These are phyloP conservation scores for Hyla sarda DNA, from an alignment of 2,113 vertebrate genomes.

Conservation along the genomic window DNA sequence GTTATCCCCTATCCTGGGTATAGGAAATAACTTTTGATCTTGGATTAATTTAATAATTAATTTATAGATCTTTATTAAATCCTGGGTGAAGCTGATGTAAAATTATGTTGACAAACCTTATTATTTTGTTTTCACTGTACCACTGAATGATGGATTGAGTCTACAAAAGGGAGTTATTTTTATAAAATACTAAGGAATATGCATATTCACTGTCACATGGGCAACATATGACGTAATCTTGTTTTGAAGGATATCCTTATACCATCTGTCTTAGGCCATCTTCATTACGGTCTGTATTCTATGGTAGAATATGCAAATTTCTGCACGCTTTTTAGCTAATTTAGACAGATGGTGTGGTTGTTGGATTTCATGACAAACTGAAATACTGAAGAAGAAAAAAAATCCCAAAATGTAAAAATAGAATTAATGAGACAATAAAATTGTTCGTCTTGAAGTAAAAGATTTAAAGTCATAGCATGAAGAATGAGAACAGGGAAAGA, in stretches of 20 bases:
- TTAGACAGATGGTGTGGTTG: constrained; percentile 27
- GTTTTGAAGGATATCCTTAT: constrained; percentile 33
- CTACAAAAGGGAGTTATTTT: not conserved
- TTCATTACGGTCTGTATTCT: not conserved
- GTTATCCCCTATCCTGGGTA: too few species aligned
- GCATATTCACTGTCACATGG: not conserved
- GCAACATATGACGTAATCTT: constrained; percentile 19
- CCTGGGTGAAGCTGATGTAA: too few species aligned
- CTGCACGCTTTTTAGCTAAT: not conserved
- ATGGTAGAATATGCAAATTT: constrained; percentile 25
- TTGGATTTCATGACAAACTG: not conserved
- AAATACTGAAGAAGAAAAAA: constrained; percentile 17
- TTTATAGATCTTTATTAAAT: too few species aligned
- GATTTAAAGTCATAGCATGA: constrained; percentile 1
- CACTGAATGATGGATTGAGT: too few species aligned
- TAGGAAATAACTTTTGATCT: too few species aligned
- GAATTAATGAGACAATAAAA: not conserved
- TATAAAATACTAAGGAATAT: not conserved
- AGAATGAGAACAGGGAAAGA: not conserved
- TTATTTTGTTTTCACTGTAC: not conserved
- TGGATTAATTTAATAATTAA: too few species aligned
- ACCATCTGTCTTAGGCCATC: not conserved
- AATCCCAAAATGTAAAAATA: constrained; percentile 1
- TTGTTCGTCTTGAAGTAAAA: not conserved
- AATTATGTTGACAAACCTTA: too few species aligned